A percentile compares a stretch with the other conserved stretches of the same genome.
phyloP scores from a whole-genome alignment of 2,113 vertebrate genomes.

The Hiodon tergisus region DNA sequence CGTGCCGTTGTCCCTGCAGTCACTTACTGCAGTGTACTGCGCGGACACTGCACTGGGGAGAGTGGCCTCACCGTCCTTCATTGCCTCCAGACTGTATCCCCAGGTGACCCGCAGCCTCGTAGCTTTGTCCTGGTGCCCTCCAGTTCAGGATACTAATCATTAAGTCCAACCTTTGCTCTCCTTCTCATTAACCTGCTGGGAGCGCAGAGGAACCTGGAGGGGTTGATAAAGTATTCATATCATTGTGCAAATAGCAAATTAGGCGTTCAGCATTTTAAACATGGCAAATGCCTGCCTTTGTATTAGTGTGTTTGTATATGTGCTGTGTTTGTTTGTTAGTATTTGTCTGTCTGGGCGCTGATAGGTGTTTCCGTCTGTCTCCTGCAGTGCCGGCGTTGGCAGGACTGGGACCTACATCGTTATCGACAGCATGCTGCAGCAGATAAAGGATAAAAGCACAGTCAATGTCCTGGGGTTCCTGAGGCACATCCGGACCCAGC shows the following conservation, averaged over 20 bases:
- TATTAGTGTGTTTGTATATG: background rate
- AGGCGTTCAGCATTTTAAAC: too few relatives aligned
- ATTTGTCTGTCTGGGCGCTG: background rate
- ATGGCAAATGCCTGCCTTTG: background rate
- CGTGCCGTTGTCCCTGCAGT: conserved; percentile 15
- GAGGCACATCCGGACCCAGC: conserved; percentile 93
- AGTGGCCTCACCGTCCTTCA: background rate
- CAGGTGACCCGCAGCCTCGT: background rate
- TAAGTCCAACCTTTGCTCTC: background rate
- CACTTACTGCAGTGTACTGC: conserved; percentile 9
- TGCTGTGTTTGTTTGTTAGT: background rate
- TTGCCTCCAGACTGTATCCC: conserved; percentile 15
- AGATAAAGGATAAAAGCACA: conserved; percentile 88
- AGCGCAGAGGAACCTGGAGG: conserved; percentile 8
- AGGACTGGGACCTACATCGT: conserved; percentile 93
- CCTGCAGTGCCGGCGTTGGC: conserved; percentile 82
- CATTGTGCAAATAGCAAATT: too few relatives aligned
- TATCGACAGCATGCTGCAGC: conserved; percentile 92
- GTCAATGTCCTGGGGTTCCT: conserved; percentile 88
- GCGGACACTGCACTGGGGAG: conserved; percentile 1
- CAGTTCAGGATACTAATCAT: conserved; percentile 7
- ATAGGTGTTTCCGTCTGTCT: background rate
- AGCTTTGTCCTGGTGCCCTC: background rate
- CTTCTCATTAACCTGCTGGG: conserved; percentile 9
- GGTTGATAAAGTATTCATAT: background rate